Conservation (phyloP, 2,888 invertebrate genomes). For the Selenia dentaria region DNA sequence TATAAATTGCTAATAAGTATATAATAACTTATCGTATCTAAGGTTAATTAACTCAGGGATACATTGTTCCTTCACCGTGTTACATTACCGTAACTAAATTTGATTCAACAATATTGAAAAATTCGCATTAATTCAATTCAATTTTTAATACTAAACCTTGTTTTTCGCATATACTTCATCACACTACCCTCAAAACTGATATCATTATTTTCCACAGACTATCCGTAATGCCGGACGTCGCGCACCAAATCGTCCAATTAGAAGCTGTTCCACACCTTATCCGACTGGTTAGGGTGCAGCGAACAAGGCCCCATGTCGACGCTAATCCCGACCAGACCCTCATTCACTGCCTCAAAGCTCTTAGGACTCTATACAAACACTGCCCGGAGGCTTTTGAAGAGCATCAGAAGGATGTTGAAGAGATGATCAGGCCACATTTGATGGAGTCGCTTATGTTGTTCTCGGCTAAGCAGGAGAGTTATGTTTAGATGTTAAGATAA, state of each 20-base stretch:
- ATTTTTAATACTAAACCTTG: no score
- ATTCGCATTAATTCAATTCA: no score
- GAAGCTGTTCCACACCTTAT: conserved; percentile 88
- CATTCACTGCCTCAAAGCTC: conserved; percentile 73
- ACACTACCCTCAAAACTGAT: no score
- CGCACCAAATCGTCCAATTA: conserved; percentile 88
- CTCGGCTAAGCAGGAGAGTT: conserved; percentile 92
- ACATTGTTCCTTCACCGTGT: no score
- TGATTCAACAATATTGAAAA: no score
- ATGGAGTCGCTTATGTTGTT: conserved; percentile 92
- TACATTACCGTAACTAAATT: no score
- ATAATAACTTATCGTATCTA: no score
- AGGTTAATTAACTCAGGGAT: no score
- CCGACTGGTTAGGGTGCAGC: conserved; percentile 86
- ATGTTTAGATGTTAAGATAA: conserved; percentile 85
- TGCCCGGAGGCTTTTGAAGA: conserved; percentile 65
- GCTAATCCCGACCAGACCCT: conserved; percentile 73
- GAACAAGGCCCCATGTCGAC: conserved; percentile 61
- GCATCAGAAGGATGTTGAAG: conserved; percentile 86
- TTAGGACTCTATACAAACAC: conserved; percentile 77
- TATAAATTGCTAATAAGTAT: no score
- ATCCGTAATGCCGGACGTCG: conserved; percentile 87
- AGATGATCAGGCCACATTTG: conserved; percentile 89
- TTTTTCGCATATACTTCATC: no score
- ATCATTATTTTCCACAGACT: conserved; percentile 76